Base-by-base conservation (phyloP, 1,140 invertebrate species). In the Drosophila bifasciata region DNA sequence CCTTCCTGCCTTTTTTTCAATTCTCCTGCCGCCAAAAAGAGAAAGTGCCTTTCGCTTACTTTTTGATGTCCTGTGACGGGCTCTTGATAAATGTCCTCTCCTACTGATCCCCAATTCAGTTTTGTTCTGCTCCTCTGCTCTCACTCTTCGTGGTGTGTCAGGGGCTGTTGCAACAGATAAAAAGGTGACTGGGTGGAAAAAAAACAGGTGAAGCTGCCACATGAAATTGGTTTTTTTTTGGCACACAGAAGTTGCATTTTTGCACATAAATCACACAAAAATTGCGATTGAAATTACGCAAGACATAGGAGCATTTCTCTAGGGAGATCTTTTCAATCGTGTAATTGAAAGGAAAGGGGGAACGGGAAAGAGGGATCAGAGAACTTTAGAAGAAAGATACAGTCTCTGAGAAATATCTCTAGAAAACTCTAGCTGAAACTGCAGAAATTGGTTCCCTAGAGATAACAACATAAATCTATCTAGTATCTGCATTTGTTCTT, bases 11-110 rank as follows among this genome's bases (percentile, higher is more conserved):
- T 16, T 58, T 16, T 58, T 13, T 58, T 15, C 45, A 16, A 17
- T 13, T n/a, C 17, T 36, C 11, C 2, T 15, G 32, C 9, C 56
- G 45, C 59, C 59, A 44, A 44, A 11, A 40, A 11, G 51, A 43
- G 43, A 56, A 75, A 75, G 62, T 75, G 52, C 28, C 62, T 23
- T 17, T 19, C 60, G 51, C 52, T 51, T 40, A 13, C 69, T 41
- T 52, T 64, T 58, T 74, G 69, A 74, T 64, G 43, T 40, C 32
- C 32, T 53, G 46, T 74, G 70, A 64, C 71, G 52, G 53, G 52
- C 9, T 17, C 43, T 62, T 74, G 70, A 74, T 74, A 67, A 75
- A 75, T 75, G 71, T 75, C 48, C 61, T 67, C 39, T 67, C 39
- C 67, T 56, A 36, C 9, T 36, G 32, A 13, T 36, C 32, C 62